Evolutionary conservation across 2,888 invertebrate genomes (phyloP).

Genomic region (Sussaba pulchella): DNA sequence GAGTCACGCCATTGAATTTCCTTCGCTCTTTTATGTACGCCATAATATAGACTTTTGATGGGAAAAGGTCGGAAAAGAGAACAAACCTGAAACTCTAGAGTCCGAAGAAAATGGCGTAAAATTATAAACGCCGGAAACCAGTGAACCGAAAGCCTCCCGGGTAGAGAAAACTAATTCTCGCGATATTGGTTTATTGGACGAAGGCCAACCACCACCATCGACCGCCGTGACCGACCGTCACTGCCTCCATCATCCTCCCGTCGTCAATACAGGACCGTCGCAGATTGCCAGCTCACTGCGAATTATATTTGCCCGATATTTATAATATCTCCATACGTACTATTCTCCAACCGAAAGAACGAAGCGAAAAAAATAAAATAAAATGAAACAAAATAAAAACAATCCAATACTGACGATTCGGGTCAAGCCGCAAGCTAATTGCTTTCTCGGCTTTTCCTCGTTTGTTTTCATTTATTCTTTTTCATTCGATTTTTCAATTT

Average conservation of each 20-base stretch:
- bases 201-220: slow-evolving; percentile 47
- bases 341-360: background rate
- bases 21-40: background rate
- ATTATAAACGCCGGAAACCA: slow-evolving; percentile 37
- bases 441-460: background rate
- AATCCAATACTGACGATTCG: background rate
- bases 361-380: background rate
- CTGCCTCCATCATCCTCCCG: slow-evolving; percentile 37
- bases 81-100: background rate
- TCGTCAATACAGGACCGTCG: background rate
- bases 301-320: slow-evolving; percentile 17
- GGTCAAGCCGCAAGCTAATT: slow-evolving; percentile 4
- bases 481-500: background rate
- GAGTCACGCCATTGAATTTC: slow-evolving; percentile 7
- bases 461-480: background rate
- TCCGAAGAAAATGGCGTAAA: slow-evolving; percentile 51
- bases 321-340: slow-evolving; percentile 1
- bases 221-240: no score
- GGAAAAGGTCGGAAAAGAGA: background rate
- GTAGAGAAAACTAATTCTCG: slow-evolving; percentile 80
- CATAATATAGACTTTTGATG: no score
- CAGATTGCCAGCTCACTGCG: slow-evolving; percentile 19
- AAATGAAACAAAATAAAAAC: background rate
- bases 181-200: slow-evolving; percentile 81
- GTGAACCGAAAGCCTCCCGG: slow-evolving; percentile 57